Conservation (phyloP, 2,888 invertebrate species). For the Octonoba sinensis region DNA sequence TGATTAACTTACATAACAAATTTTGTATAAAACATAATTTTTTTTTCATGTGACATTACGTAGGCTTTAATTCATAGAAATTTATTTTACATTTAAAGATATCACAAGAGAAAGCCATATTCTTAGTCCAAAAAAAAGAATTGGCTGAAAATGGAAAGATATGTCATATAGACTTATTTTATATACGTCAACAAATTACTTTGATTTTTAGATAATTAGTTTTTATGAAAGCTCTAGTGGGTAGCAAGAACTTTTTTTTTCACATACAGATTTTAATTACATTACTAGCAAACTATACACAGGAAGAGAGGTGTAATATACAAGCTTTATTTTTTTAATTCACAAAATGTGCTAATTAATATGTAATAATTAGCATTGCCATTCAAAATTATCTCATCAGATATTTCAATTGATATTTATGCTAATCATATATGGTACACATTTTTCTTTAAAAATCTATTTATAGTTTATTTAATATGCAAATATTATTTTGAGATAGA, state of each 20-base stretch:
- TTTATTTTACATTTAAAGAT: slow-evolving; percentile 41
- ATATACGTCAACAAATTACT: neutral
- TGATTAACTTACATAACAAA: slow-evolving; percentile 14
- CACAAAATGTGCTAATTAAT: neutral
- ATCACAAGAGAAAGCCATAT: slow-evolving; percentile 56
- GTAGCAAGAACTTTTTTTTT: slow-evolving; percentile 39
- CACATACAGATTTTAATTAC: neutral
- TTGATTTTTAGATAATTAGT: neutral
- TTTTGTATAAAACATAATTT: slow-evolving; percentile 56
- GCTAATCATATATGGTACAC: neutral
- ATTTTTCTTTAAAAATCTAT: too few relatives aligned
- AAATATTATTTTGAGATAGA: too few relatives aligned
- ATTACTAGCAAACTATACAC: neutral
- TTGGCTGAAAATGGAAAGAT: slow-evolving; percentile 49
- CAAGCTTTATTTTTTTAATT: neutral
- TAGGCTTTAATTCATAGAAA: slow-evolving; percentile 49
- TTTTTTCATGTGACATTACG: slow-evolving; percentile 47
- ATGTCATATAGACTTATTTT: slow-evolving; percentile 23
- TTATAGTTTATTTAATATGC: too few relatives aligned
- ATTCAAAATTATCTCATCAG: neutral
- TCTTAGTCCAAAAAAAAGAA: slow-evolving; percentile 25
- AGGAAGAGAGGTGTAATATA: neutral
- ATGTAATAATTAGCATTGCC: neutral
- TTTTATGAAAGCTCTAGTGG: slow-evolving; percentile 51
- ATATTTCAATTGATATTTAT: neutral